These are phyloP conservation scores for Plectrocnemia conspersa DNA, from an alignment of 1,140 invertebrate species.

Conservation along the genomic window DNA sequence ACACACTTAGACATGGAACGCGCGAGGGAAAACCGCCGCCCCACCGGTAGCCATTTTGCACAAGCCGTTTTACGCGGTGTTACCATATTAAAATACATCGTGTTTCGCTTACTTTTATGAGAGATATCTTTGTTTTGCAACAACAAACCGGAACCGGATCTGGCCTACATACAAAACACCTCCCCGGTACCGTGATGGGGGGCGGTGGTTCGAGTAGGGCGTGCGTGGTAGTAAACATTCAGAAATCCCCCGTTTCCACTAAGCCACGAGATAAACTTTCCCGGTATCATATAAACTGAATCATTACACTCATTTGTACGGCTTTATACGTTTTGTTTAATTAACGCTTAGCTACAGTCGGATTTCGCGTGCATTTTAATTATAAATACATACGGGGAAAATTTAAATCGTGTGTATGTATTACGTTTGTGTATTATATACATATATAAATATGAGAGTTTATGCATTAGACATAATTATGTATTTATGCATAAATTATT, in stretches of 20 bases:
- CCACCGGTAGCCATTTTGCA: slow-evolving; percentile 24
- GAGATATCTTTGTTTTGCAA: slow-evolving; percentile 16
- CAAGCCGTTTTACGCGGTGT: slow-evolving; percentile 30
- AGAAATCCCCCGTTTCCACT: slow-evolving; percentile 29
- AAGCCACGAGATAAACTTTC: slow-evolving; percentile 30
- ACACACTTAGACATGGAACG: too few relatives aligned
- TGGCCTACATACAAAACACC: neutral
- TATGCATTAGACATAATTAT: too few relatives aligned
- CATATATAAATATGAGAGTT: too few relatives aligned
- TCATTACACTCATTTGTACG: slow-evolving; percentile 31
- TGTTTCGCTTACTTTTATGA: slow-evolving; percentile 34
- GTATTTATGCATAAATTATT: too few relatives aligned
- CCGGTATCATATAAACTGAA: slow-evolving; percentile 30
- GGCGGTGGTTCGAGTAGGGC: neutral
- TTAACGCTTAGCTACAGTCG: slow-evolving; percentile 20
- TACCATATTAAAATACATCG: slow-evolving; percentile 34
- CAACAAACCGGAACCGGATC: neutral
- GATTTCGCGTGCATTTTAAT: neutral
- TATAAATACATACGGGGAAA: too few relatives aligned
- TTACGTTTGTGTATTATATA: too few relatives aligned
- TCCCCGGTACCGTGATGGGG: neutral
- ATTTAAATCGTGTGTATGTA: too few relatives aligned
- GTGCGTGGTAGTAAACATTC: slow-evolving; percentile 28
- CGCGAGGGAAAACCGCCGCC: too few relatives aligned
- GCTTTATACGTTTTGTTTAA: slow-evolving; percentile 32